Conservation (phyloP, 2,888 invertebrate genomes). For the Mycogona germanica region DNA sequence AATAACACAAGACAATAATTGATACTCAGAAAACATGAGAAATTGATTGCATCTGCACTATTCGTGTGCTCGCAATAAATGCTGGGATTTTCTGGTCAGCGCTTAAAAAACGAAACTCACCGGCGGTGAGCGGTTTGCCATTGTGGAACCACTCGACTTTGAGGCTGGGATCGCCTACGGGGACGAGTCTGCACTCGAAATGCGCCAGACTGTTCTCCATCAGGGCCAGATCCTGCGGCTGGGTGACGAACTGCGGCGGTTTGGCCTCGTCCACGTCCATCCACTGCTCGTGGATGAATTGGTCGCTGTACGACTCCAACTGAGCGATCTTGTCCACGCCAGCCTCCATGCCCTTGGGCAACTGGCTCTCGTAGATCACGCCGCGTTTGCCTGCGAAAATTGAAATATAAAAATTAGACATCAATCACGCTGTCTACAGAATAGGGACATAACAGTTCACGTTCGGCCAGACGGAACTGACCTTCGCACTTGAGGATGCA, state of each 20-base stretch:
- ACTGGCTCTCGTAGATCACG: constrained; percentile 79
- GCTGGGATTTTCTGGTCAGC: no score
- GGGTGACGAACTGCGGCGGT: constrained; percentile 81
- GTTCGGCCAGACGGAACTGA: no score
- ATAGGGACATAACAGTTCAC: not conserved
- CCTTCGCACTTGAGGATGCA: constrained; percentile 29
- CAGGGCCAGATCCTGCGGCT: constrained; percentile 68
- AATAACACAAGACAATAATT: not conserved
- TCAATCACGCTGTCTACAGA: not conserved
- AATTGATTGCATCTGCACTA: not conserved
- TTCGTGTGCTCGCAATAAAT: no score
- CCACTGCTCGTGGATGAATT: constrained; percentile 49
- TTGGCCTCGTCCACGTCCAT: constrained; percentile 59
- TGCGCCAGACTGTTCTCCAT: constrained; percentile 81
- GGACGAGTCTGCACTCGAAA: constrained; percentile 79
- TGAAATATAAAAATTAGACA: not conserved
- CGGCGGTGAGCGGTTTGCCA: constrained; percentile 79
- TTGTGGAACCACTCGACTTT: constrained; percentile 97
- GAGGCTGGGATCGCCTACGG: constrained; percentile 85
- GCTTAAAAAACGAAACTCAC: constrained; percentile 18
- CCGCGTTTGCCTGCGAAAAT: constrained; percentile 50
- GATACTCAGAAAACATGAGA: not conserved
- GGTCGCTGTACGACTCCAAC: constrained; percentile 63
- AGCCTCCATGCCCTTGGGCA: constrained; percentile 86
- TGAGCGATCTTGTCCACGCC: constrained; percentile 88